Conservation (phyloP, 2,113 vertebrate genomes). For the Bolborhynchus lineola region DNA sequence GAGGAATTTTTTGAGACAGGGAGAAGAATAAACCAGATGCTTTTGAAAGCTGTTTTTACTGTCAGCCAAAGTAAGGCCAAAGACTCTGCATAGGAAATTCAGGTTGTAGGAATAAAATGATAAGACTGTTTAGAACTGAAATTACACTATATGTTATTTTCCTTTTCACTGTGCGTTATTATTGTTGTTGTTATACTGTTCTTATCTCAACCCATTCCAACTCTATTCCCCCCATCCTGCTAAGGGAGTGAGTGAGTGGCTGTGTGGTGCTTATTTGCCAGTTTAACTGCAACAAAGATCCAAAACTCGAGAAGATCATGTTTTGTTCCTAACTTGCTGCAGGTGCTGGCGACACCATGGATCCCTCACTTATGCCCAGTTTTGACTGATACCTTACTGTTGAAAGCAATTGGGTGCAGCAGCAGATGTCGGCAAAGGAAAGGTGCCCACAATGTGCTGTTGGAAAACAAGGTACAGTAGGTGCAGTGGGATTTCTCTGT, state of each 20-base stretch:
- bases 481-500: neutral
- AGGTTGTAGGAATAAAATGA: neutral
- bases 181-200: neutral
- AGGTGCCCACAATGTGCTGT: neutral
- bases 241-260: neutral
- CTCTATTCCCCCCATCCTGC: neutral
- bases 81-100: neutral
- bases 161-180: neutral
- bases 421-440: neutral
- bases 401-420: neutral
- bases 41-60: neutral
- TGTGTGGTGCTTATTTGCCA: neutral
- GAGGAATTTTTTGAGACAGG: neutral
- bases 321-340: neutral
- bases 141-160: neutral
- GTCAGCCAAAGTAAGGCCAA: neutral
- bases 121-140: neutral
- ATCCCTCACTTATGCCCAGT: neutral
- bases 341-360: accelerated
- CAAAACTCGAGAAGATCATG: neutral
- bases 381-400: neutral
- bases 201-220: neutral
- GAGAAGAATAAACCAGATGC: neutral
- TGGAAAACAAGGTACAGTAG: neutral
- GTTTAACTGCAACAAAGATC: neutral